phyloP scores from a whole-genome alignment of 2,797 vertebrate species.

The Sebastes dallii region DNA sequence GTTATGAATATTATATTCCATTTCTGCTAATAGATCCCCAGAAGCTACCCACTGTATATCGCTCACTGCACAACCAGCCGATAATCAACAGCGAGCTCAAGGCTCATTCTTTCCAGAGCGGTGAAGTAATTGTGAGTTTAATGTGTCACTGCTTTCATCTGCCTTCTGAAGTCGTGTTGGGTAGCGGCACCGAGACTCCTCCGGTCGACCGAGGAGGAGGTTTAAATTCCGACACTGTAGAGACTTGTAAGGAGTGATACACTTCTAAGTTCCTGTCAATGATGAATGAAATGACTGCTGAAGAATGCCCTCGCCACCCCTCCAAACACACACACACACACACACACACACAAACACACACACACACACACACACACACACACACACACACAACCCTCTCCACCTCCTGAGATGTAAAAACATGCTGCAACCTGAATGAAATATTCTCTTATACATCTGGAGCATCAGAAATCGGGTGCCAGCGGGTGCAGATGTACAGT shows the following conservation, averaged over 20 bases:
- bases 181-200: neutral
- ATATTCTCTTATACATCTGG: constrained; percentile 29
- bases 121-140: neutral
- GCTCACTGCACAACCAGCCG: accelerated
- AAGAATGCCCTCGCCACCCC: constrained; percentile 37
- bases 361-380: neutral
- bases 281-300: constrained; percentile 57
- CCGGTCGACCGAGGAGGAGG: neutral
- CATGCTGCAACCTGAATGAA: constrained; percentile 58
- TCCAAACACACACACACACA: neutral
- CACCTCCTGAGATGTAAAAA: constrained; percentile 10
- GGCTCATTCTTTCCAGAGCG: neutral
- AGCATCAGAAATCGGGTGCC: constrained; percentile 16
- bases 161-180: neutral
- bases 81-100: neutral
- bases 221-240: constrained; percentile 64
- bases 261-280: constrained; percentile 49
- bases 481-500: neutral
- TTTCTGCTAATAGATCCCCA: too few species aligned
- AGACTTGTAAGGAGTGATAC: constrained; percentile 65
- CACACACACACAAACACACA: too few species aligned
- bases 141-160: constrained; percentile 11
- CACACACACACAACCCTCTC: neutral
- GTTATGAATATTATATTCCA: too few species aligned
- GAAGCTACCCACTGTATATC: too few species aligned